These are phyloP conservation scores for Graphium colonna DNA, from an alignment of 2,888 invertebrate species.

Conservation along the genomic window DNA sequence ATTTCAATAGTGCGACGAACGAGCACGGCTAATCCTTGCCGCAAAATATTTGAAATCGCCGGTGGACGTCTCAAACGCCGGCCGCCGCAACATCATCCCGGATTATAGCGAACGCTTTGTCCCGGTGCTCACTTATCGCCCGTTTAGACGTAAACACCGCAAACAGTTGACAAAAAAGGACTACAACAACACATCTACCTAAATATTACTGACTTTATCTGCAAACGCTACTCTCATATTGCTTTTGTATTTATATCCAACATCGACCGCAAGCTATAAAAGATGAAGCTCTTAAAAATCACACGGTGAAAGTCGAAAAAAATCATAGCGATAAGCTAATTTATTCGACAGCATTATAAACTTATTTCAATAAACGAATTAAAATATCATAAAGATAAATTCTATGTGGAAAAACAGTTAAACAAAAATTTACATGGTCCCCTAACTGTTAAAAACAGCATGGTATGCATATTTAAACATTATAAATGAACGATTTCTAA, in stretches of 20 bases:
- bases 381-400: constrained; percentile 27
- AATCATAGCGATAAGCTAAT: constrained; percentile 50
- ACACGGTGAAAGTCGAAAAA: constrained; percentile 51
- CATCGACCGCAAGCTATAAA: constrained; percentile 14
- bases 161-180: constrained; percentile 26
- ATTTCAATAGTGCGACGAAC: constrained; percentile 59
- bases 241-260: constrained; percentile 7
- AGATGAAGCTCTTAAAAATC: constrained; percentile 22
- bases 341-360: constrained; percentile 37
- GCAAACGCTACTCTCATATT: constrained; percentile 23
- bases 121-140: constrained; percentile 56
- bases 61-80: constrained; percentile 63
- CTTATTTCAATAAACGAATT: constrained; percentile 39
- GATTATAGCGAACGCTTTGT: constrained; percentile 65
- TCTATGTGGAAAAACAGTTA: constrained; percentile 10
- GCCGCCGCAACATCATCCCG: constrained; percentile 64
- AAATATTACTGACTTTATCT: too few species aligned
- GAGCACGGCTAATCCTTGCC: constrained; percentile 66
- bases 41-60: constrained; percentile 60
- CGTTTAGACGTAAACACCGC: constrained; percentile 47
- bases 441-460: background rate
- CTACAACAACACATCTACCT: background rate
- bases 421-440: background rate
- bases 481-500: background rate
- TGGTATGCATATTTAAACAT: constrained; percentile 1